Percentiles rank a stretch among this genome's conserved stretches.
Conservation (phyloP, 1,140 invertebrate genomes). For the Acromyrmex charruanus region DNA sequence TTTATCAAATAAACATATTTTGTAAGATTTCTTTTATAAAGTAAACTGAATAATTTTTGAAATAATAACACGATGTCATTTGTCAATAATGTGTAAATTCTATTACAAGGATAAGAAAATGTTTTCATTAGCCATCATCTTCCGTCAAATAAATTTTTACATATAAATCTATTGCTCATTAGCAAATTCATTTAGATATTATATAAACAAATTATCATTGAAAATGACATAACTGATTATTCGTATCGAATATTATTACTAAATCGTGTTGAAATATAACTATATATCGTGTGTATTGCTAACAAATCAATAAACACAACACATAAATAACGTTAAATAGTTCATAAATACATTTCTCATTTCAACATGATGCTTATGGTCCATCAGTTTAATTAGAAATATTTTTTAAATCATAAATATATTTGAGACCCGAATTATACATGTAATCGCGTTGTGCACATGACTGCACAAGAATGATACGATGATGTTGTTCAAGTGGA, state of each 20-base stretch:
- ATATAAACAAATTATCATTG: slow-evolving; percentile 33
- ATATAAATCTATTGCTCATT: neutral
- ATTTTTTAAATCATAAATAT: slow-evolving; percentile 1
- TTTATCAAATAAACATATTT: slow-evolving; percentile 16
- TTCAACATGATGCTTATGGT: slow-evolving; percentile 2
- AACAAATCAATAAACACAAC: slow-evolving; percentile 27
- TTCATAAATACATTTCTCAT: neutral
- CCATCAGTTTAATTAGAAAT: neutral
- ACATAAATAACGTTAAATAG: slow-evolving; percentile 19
- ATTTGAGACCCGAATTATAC: neutral
- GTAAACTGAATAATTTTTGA: slow-evolving; percentile 1
- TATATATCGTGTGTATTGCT: neutral
- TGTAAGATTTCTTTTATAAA: slow-evolving; percentile 5
- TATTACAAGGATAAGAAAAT: slow-evolving; percentile 42
- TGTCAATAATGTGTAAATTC: neutral
- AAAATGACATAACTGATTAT: slow-evolving; percentile 42
- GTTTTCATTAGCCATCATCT: slow-evolving; percentile 32
- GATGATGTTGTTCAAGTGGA: slow-evolving; percentile 35
- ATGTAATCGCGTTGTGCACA: neutral
- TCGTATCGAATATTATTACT: slow-evolving; percentile 18
- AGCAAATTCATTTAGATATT: slow-evolving; percentile 26
- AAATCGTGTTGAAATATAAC: slow-evolving; percentile 7
- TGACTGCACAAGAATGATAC: slow-evolving; percentile 18
- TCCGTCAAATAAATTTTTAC: slow-evolving; percentile 39
- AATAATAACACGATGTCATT: slow-evolving; percentile 27